Evolutionary conservation across 2,113 vertebrate species (phyloP), one percentile per base, ranked within the genome.

Genomic region (Saguinus midas): DNA sequence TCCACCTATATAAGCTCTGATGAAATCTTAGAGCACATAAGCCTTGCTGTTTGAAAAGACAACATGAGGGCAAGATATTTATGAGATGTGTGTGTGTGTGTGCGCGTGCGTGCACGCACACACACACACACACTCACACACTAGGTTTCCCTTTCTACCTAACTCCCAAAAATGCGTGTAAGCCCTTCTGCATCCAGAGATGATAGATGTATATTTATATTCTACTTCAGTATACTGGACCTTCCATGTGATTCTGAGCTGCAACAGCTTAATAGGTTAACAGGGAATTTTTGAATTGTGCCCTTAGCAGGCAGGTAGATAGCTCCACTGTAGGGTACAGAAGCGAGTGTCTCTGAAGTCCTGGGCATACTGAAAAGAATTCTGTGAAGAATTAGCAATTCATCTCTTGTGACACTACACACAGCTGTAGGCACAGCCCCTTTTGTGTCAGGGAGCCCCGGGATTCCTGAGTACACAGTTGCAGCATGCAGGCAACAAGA

Each of bases 361-460:
- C 25, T 55, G 13, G 72, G 92, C 40, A 20, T 79, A 84, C 83
- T 66, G 45, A 32, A 90, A 25, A 95, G 37, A 88, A 95, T 82
- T 23, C 66, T 48, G 8, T 35, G 68, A 94, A 97, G 94, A 93
- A 58, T 88, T 64, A 27, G 20, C 32, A 35, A 35, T 35, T 66
- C 0, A 0, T 12, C 50, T 48, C 57, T 93, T 57, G 78, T 57
- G 87, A 95, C 27, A 75, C 20, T 0, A 0, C 16, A 96, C 35
- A 82, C 6, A 35, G 90, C 58, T 97, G 45, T 61, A 61, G 3
- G 8, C 27, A 17, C 68, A 37, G 29, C 93, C 85, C 8, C 25
- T 92, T 25, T 58, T 50, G n/a, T 35, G 50, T 58, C 6, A 91
- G 52, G 84, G 97, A 97, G 94, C 66, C 83, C 58, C 64, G 20